phyloP scores from a whole-genome alignment of 2,797 vertebrate species.

The Buphagus erythrorhynchus region DNA sequence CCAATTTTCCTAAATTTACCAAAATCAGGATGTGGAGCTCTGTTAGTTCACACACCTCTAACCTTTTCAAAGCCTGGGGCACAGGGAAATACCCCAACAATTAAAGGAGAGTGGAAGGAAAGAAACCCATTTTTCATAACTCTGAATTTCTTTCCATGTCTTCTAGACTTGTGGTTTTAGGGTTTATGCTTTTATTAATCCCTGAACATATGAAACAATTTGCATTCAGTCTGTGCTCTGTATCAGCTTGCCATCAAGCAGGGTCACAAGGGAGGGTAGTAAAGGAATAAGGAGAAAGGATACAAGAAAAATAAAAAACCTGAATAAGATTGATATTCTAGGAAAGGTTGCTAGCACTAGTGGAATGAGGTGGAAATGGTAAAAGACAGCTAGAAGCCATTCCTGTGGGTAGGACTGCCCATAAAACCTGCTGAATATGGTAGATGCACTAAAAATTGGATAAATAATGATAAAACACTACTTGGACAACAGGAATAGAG shows the following conservation, averaged over 20 bases:
- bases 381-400: neutral
- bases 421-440: neutral
- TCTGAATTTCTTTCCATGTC: neutral
- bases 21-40: neutral
- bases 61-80: neutral
- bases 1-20: neutral
- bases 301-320: neutral
- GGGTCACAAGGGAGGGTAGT: neutral
- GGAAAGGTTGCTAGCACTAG: neutral
- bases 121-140: neutral
- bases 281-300: neutral
- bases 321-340: neutral
- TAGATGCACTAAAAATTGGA: neutral
- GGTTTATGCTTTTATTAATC: neutral
- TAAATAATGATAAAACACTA: neutral
- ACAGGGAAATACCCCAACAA: neutral
- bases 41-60: neutral
- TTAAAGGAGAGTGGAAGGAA: neutral
- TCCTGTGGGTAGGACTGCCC: neutral
- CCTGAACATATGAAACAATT: neutral
- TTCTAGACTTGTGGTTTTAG: neutral
- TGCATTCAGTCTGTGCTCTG: neutral
- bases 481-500: neutral
- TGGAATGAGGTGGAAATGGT: neutral
- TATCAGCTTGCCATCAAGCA: neutral